Conservation (phyloP, 2,113 vertebrate genomes). For the Pedetes capensis region DNA sequence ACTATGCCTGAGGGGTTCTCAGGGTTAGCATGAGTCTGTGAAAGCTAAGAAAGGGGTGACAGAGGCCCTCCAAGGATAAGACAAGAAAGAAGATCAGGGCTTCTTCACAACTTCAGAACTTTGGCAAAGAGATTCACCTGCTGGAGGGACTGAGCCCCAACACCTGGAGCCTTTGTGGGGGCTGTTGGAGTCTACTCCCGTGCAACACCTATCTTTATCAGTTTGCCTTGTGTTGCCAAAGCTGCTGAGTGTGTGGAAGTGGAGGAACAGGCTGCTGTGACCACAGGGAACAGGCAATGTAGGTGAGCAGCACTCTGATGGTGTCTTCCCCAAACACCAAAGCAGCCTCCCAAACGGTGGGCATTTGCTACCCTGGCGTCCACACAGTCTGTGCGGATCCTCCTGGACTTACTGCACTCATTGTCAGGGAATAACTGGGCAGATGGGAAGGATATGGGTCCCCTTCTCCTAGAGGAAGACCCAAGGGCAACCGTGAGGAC, state of each 20-base stretch:
- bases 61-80: neutral
- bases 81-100: neutral
- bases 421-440: neutral
- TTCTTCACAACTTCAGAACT: neutral
- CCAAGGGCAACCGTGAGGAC: neutral
- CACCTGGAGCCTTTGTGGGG: neutral
- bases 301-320: fast-evolving
- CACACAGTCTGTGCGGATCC: neutral
- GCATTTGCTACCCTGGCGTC: neutral
- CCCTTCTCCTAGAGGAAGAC: neutral
- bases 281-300: neutral
- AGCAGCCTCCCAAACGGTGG: neutral
- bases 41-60: neutral
- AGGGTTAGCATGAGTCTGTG: neutral
- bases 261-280: neutral
- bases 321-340: neutral
- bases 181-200: neutral
- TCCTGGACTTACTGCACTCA: neutral
- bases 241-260: neutral
- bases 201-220: neutral
- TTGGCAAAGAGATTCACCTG: neutral
- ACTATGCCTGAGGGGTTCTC: neutral
- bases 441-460: neutral
- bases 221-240: neutral
- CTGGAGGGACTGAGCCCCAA: neutral